Percentiles rank a stretch among this genome's conserved stretches.
Evolutionary conservation across 2,888 invertebrate genomes (phyloP).

Genomic region (Acrobasis suavella): DNA sequence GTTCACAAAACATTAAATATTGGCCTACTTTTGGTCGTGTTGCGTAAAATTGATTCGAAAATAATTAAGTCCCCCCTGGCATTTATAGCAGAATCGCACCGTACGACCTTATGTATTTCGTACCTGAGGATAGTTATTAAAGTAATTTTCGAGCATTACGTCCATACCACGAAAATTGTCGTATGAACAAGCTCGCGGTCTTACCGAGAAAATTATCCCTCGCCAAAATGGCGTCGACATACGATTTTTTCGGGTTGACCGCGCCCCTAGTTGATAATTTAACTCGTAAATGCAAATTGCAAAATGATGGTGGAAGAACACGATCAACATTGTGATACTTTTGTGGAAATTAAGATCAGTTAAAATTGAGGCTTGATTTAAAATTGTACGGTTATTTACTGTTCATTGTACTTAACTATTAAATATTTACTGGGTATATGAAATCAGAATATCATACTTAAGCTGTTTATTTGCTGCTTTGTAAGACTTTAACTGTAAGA

Average conservation of each 20-base stretch:
- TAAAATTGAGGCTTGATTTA: slow-evolving; percentile 35
- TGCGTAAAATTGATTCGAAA: slow-evolving; percentile 25
- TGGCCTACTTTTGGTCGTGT: slow-evolving; percentile 8
- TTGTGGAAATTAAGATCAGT: slow-evolving; percentile 50
- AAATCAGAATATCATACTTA: no score
- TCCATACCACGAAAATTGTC: slow-evolving; percentile 47
- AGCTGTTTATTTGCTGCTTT: no score
- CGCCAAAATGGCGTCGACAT: slow-evolving; percentile 53
- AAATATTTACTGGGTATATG: no score
- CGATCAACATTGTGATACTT: slow-evolving; percentile 55
- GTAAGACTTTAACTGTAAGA: no score
- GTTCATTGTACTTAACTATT: no score
- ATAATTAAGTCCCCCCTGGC: slow-evolving; percentile 28
- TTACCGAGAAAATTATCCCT: slow-evolving; percentile 61
- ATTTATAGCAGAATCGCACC: slow-evolving; percentile 28
- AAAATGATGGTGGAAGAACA: slow-evolving; percentile 50
- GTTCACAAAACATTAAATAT: slow-evolving; percentile 25
- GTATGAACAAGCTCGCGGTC: slow-evolving; percentile 43
- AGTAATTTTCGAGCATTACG: slow-evolving; percentile 61
- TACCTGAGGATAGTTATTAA: slow-evolving; percentile 62
- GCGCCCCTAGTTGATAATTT: slow-evolving; percentile 59
- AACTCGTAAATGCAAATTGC: slow-evolving; percentile 65
- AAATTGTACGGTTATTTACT: no score
- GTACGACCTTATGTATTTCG: slow-evolving; percentile 38
- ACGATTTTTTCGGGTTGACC: slow-evolving; percentile 47